Percentiles rank a stretch among this genome's conserved stretches.
phyloP scores from a whole-genome alignment of 2,888 invertebrate species.

The Andricus curvator region DNA sequence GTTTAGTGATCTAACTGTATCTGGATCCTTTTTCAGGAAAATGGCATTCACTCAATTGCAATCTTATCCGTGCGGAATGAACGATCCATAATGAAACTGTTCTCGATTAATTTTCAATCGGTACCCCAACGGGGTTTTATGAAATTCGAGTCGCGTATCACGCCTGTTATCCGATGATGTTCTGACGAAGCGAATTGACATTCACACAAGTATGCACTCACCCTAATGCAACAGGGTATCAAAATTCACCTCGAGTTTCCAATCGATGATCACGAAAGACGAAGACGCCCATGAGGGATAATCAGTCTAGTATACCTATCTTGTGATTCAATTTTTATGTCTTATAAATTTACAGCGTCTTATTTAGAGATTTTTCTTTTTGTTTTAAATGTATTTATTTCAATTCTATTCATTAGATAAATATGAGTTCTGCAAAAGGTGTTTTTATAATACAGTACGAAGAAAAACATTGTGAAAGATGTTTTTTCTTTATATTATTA shows the following conservation, averaged over 20 bases:
- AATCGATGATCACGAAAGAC: conserved; percentile 1
- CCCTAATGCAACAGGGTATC: neutral
- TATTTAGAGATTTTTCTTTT: too few species aligned
- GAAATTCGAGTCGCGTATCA: conserved; percentile 25
- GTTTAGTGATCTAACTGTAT: neutral
- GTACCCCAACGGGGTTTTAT: conserved; percentile 11
- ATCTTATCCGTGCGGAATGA: neutral
- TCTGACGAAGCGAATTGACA: neutral
- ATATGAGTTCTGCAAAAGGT: too few species aligned
- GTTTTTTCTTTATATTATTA: neutral
- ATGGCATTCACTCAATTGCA: neutral
- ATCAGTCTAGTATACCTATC: neutral
- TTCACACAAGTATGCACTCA: neutral
- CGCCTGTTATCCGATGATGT: neutral
- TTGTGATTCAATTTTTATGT: neutral
- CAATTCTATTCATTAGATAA: too few species aligned
- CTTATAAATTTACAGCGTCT: neutral
- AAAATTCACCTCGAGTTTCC: neutral
- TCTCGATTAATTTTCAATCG: conserved; percentile 18
- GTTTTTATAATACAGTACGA: too few species aligned
- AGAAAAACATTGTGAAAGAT: too few species aligned
- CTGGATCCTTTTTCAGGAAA: neutral
- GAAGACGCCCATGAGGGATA: neutral
- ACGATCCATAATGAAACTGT: neutral
- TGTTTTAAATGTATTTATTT: too few species aligned